Conservation (phyloP, 2,888 invertebrate species). For the Caenorhabditis afra region DNA sequence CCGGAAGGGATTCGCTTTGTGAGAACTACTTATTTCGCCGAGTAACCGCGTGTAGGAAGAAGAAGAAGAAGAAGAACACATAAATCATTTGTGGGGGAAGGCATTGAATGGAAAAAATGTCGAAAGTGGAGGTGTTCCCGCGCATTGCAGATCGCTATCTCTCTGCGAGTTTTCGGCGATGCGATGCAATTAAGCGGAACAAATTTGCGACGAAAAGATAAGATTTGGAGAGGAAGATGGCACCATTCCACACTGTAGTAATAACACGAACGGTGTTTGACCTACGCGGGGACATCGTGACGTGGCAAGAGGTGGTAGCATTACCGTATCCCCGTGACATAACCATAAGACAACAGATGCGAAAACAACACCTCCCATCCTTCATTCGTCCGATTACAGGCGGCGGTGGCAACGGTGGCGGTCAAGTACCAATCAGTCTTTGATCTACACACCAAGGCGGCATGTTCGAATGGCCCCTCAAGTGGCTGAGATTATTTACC, state of each 20-base stretch:
- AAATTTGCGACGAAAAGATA: conserved; percentile 12
- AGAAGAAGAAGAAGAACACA: conserved; percentile 13
- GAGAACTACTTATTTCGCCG: no score
- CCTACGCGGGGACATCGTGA: not conserved
- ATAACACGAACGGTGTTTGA: conserved; percentile 9
- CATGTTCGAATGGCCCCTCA: not conserved
- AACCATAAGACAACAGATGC: not conserved
- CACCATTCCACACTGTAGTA: not conserved
- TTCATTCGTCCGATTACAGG: no score
- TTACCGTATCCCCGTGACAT: no score
- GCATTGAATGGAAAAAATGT: conserved; percentile 24
- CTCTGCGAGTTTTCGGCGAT: not conserved
- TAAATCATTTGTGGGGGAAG: conserved; percentile 5
- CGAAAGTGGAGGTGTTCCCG: conserved; percentile 42
- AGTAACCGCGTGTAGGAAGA: not conserved
- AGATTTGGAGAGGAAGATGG: not conserved
- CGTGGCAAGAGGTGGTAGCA: no score
- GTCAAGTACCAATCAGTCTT: conserved; percentile 56
- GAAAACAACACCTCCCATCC: conserved; percentile 8
- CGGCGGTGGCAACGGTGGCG: no score
- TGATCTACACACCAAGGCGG: conserved; percentile 36
- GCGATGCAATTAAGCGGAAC: conserved; percentile 47
- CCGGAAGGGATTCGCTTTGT: no score
- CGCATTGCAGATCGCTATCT: conserved; percentile 27
- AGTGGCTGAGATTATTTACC: not conserved